Percentiles rank a stretch among this genome's conserved stretches.
Evolutionary conservation across 2,888 invertebrate genomes (phyloP).

Genomic region (Netelia melanura): DNA sequence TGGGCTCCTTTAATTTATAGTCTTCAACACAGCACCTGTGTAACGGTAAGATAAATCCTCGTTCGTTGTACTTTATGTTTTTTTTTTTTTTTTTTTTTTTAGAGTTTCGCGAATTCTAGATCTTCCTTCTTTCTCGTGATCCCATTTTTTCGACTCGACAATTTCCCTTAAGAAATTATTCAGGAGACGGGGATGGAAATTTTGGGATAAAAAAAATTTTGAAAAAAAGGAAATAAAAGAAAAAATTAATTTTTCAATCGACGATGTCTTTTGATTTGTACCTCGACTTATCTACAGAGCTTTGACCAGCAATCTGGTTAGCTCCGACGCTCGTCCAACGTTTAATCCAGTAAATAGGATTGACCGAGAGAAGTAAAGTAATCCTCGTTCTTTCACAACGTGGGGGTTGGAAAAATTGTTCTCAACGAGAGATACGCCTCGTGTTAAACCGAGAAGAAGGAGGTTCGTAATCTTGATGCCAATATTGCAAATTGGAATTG

Average conservation of each 20-base stretch:
- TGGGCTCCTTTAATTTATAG: constrained; percentile 45
- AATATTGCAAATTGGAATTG: constrained; percentile 70
- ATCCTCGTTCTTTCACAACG: constrained; percentile 46
- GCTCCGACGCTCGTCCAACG: constrained; percentile 69
- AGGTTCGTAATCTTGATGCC: constrained; percentile 56
- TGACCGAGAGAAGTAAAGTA: constrained; percentile 70
- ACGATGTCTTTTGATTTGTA: no score
- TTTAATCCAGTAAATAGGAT: constrained; percentile 71
- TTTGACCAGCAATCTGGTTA: constrained; percentile 80
- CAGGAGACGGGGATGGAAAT: no score
- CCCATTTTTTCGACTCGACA: constrained; percentile 6
- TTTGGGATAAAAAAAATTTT: no score
- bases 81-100: background rate
- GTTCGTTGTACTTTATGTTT: constrained; percentile 1
- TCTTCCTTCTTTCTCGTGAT: constrained; percentile 15
- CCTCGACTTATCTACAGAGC: constrained; percentile 72
- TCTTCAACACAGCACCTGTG: constrained; percentile 6
- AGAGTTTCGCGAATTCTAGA: background rate
- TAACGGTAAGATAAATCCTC: constrained; percentile 11
- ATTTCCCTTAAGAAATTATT: no score
- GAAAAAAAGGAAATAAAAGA: no score
- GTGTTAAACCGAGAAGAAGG: no score
- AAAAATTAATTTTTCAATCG: no score
- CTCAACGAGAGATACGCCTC: background rate
- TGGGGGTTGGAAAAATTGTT: constrained; percentile 25